Base-by-base conservation (phyloP, 1,140 invertebrate genomes). In the Physella acuta region DNA sequence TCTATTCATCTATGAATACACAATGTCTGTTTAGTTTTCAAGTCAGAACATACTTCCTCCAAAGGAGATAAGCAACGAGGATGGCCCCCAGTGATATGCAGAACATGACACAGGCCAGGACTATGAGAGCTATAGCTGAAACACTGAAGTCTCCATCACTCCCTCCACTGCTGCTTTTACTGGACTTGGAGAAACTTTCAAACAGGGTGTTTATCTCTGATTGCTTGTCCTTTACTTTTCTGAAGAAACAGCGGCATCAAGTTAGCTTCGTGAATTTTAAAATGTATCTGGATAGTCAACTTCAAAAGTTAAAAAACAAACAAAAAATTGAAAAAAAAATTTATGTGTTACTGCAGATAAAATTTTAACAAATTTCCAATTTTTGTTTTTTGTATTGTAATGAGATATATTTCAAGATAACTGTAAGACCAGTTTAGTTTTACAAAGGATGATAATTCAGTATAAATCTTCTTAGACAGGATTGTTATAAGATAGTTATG, bases 81-180 rank as follows among this genome's bases (percentile, higher is more conserved):
- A 61, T 61, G 4, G 59, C 59, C 3, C 36, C 20, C 33, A 61
- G 36, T 2, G 34, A n/a, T 11, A 44, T 36, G 28, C 36, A 1
- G 26, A 61, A 61, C 59, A 61, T 61, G n/a, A 44, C 11, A 20
- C 59, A 61, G 26, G 33, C 59, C 8, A 61, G 24, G 24, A 30
- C 34, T 37, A 44, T 61, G 34, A 61, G 39, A 24, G 36, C 4
- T 3, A 61, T 61, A 24, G 59, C 36, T 26, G 17, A 8, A 14
- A 36, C 36, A 36, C 28, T 26, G 31, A 24, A n/a, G 39, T 8
- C 39, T 24, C 14, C 1, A 20, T 60, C 33, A 1, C 36, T 20
- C 26, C 39, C 37, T 8, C 37, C 37, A 20, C 34, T 33, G 30
- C 31, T 8, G 1, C 3, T n/a, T 55, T 55, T 55, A 16, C 34